Conservation (phyloP, 2,113 vertebrate species). For the Ceyx margarethae region DNA sequence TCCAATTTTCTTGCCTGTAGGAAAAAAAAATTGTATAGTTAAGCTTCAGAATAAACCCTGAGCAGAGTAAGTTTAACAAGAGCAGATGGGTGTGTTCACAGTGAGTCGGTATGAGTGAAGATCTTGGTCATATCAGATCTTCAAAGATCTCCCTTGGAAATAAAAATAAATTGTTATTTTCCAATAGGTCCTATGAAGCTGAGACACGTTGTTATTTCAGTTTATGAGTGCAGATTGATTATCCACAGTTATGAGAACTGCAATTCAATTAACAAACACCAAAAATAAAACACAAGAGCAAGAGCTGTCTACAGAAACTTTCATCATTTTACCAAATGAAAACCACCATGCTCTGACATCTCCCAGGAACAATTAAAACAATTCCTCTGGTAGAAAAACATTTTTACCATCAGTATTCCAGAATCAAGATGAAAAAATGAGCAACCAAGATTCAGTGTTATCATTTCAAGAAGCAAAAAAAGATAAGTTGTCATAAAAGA, state of each 20-base stretch:
- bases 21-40: not conserved
- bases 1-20: slow-evolving; percentile 40
- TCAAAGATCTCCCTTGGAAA: not conserved
- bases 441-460: not conserved
- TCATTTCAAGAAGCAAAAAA: not conserved
- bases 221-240: not conserved
- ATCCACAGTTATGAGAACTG: not conserved
- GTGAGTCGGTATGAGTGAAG: not conserved
- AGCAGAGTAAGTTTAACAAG: not conserved
- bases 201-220: not conserved
- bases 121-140: not conserved
- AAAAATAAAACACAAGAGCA: not conserved
- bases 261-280: not conserved
- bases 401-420: not conserved
- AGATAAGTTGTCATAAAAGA: not conserved
- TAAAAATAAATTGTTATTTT: not conserved
- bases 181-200: not conserved
- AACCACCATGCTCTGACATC: not conserved
- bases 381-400: not conserved
- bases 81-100: not conserved
- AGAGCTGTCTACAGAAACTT: not conserved
- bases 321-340: not conserved
- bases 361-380: not conserved
- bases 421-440: not conserved
- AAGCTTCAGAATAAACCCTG: not conserved